Evolutionary conservation across 2,888 invertebrate genomes (phyloP).

Genomic region (Corythucha ciliata): DNA sequence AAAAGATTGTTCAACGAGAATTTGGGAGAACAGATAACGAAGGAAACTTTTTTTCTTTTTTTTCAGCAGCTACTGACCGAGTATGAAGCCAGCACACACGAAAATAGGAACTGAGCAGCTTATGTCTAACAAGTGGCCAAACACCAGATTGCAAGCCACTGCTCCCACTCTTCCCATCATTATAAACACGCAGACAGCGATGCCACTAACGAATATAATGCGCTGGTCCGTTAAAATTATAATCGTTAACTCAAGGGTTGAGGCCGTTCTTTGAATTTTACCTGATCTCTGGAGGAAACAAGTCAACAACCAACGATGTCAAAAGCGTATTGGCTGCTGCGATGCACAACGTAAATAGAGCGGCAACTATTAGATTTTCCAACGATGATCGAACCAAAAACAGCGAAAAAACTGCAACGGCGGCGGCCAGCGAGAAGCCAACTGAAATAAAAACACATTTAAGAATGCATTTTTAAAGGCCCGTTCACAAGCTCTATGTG

Average conservation of each 20-base stretch:
- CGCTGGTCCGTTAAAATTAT: not conserved
- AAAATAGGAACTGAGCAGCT: constrained; percentile 56
- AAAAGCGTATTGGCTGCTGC: constrained; percentile 45
- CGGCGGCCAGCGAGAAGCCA: constrained; percentile 45
- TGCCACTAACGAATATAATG: constrained; percentile 44
- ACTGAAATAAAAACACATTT: constrained; percentile 36
- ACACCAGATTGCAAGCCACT: constrained; percentile 53
- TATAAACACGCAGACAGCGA: constrained; percentile 55
- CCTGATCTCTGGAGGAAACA: constrained; percentile 43
- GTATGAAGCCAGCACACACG: constrained; percentile 49
- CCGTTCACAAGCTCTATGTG: not conserved
- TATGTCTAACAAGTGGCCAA: constrained; percentile 54
- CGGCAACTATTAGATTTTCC: constrained; percentile 50
- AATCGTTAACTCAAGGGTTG: not conserved
- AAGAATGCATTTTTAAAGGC: too few relatives aligned
- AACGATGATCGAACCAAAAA: constrained; percentile 51
- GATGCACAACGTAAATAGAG: constrained; percentile 46
- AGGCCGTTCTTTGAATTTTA: constrained; percentile 30
- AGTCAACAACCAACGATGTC: constrained; percentile 41
- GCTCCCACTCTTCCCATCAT: constrained; percentile 58
- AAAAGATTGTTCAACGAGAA: too few relatives aligned
- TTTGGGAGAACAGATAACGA: too few relatives aligned
- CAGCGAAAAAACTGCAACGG: constrained; percentile 49
- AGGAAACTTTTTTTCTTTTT: too few relatives aligned
- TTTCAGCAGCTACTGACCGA: constrained; percentile 47